Evolutionary conservation across 2,888 invertebrate genomes (phyloP), one percentile per base, ranked within the genome.

Genomic region (Mantis religiosa): DNA sequence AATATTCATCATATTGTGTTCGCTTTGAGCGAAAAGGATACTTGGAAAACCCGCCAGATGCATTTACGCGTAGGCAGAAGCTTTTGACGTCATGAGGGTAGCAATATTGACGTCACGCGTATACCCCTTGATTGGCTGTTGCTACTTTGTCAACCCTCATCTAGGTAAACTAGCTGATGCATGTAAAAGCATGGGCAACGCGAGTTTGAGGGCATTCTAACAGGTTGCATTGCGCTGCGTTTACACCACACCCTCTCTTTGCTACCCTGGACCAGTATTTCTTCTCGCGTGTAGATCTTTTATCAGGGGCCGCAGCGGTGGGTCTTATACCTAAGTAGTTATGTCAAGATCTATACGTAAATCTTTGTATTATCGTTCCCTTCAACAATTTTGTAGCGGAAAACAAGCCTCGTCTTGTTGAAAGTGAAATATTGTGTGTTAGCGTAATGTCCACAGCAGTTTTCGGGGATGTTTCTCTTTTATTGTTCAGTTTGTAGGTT

Each of bases 51-150:
- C 54, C 54, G 54, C 54, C 28, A n/a, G 27, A 47, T n/a, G 47
- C 15, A 20, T 87, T 88, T 88, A 41, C 54, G 54, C 54, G 54
- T 71, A 71, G 30, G n/a, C 28, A n/a, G 27, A 27, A n/a, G 47
- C 15, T 8, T 87, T 88, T 88, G 89, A 89, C 89, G 89, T 89
- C 89, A 89, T 27, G 27, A 47, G 89, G 89, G 89, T 89, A 71
- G 88, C 82, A 71, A 47, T 30, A 89, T 89, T 89, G 89, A 89
- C 89, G 89, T 89, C 89, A 89, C 84, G 34, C 30, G 81, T 71
- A 87, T 82, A 88, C 86, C 86, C 86, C 47, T 20, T 34, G 87
- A 82, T 87, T 87, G 87, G 87, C 86, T 28, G 34, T 54, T 20
- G 87, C 81, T 28, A 71, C 54, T 71, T 28, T 47, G 30, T 12